Percentiles rank a stretch among this genome's conserved stretches.
phyloP scores from a whole-genome alignment of 2,888 invertebrate genomes.

The Ellobium chinense region DNA sequence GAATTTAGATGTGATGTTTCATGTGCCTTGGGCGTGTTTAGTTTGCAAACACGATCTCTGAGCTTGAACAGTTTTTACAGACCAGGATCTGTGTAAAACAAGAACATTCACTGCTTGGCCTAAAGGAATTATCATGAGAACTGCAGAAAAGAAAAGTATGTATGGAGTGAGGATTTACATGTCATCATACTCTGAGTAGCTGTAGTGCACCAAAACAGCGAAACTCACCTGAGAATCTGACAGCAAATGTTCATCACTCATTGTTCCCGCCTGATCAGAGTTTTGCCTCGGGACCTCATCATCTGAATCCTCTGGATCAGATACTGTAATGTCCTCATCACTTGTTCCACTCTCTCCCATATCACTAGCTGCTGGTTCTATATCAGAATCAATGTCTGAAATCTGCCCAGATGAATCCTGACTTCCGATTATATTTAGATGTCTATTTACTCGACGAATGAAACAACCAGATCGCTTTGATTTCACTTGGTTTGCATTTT shows the following conservation, averaged over 20 bases:
- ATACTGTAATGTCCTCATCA: too few relatives aligned
- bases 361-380: neutral
- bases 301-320: neutral
- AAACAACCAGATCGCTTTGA: too few relatives aligned
- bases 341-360: neutral
- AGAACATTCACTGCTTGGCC: too few relatives aligned
- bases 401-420: conserved; percentile 16
- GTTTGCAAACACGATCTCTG: too few relatives aligned
- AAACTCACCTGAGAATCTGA: neutral
- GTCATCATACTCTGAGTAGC: neutral
- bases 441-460: too few relatives aligned
- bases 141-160: neutral
- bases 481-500: too few relatives aligned
- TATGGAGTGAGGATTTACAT: neutral
- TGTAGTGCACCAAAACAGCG: neutral
- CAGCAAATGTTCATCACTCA: neutral
- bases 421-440: neutral
- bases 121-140: too few relatives aligned
- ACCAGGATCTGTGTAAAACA: too few relatives aligned
- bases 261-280: too few relatives aligned
- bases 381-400: conserved; percentile 16
- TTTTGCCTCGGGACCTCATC: neutral
- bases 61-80: too few relatives aligned
- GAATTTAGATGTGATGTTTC: too few relatives aligned
- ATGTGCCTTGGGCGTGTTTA: too few relatives aligned